phyloP scores from a whole-genome alignment of 2,113 vertebrate species.

The Toxostoma redivivum region DNA sequence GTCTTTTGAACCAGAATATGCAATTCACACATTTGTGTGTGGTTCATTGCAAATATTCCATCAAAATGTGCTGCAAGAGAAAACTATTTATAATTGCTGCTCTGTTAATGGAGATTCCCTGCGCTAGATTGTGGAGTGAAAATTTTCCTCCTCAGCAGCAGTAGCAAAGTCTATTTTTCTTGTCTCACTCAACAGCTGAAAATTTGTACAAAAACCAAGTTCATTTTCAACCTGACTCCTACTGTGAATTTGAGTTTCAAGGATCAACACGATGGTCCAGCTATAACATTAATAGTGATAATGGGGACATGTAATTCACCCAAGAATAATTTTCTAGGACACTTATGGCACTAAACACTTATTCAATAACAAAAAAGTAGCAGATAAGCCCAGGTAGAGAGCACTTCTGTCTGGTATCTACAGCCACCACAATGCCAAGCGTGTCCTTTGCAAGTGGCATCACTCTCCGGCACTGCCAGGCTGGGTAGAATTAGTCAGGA shows the following conservation, averaged over 20 bases:
- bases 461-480: not conserved
- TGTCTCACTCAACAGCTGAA: not conserved
- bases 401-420: not conserved
- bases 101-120: not conserved
- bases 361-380: not conserved
- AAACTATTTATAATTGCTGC: not conserved
- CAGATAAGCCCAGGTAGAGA: not conserved
- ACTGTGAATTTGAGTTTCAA: not conserved
- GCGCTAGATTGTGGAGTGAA: not conserved
- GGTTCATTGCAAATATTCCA: not conserved
- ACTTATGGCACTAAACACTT: not conserved
- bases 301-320: not conserved
- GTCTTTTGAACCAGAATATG: not conserved
- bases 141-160: not conserved
- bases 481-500: constrained; percentile 15
- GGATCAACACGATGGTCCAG: not conserved
- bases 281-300: not conserved
- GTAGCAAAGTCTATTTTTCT: not conserved
- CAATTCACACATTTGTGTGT: not conserved
- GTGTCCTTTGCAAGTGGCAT: not conserved
- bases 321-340: not conserved
- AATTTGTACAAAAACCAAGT: not conserved
- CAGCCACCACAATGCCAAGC: not conserved
- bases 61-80: not conserved
- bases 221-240: not conserved